Percentiles rank a stretch among this genome's conserved stretches.
phyloP scores from a whole-genome alignment of 2,113 vertebrate species.

The Camelus dromedarius region DNA sequence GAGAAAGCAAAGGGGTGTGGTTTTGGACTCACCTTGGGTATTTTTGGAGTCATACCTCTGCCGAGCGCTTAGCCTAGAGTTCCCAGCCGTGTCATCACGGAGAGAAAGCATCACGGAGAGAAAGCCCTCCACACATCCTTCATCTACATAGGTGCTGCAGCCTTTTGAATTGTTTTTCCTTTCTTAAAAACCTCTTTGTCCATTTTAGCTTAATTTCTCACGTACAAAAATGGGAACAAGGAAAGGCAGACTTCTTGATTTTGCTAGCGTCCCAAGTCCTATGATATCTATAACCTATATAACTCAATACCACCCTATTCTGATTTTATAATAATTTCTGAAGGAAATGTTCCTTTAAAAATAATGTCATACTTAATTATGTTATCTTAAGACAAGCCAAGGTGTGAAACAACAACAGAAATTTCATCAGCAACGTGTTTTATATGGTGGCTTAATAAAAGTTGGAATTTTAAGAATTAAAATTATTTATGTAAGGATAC shows the following conservation, averaged over 20 bases:
- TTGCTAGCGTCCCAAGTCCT: background rate
- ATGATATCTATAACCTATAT: background rate
- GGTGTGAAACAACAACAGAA: background rate
- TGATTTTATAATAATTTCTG: background rate
- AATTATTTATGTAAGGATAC: background rate
- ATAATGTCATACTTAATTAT: background rate
- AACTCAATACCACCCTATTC: background rate
- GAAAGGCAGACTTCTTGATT: background rate
- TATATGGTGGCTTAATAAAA: background rate
- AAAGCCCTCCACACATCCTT: fast-evolving
- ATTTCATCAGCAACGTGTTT: background rate
- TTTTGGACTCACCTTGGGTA: background rate
- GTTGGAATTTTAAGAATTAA: slow-evolving; percentile 2
- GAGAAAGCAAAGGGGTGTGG: background rate
- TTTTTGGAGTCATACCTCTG: background rate
- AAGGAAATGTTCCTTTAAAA: slow-evolving; percentile 2
- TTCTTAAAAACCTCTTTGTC: background rate
- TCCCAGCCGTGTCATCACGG: background rate
- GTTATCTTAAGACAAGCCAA: background rate
- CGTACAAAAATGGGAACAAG: background rate
- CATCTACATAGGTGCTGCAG: fast-evolving
- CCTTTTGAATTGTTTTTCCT: background rate
- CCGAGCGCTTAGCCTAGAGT: fast-evolving
- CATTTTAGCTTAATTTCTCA: slow-evolving; percentile 23
- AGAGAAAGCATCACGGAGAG: background rate